Evolutionary conservation across 2,797 vertebrate genomes (phyloP), one percentile per base, ranked within the genome.

Genomic region (Nyctalus aviator): DNA sequence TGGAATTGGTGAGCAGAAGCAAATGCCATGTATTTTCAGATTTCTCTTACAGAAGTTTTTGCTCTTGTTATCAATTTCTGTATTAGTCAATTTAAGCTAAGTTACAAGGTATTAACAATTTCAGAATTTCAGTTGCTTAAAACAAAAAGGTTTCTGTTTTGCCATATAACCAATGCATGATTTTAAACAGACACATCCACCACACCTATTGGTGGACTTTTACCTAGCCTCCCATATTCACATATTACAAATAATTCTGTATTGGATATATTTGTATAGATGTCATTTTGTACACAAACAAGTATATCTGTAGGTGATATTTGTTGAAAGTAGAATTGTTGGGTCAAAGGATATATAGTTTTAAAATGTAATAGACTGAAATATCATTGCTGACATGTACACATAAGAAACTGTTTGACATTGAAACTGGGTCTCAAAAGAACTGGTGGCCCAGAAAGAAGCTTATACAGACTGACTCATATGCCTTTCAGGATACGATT

Each of bases 1-100:
- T 99, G 94, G 99, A 99, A 97, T 99, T 99, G 96, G 99, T 99
- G 66, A 99, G 99, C 3, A 71, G 57, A 73, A 83, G 30, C 46
- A 93, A 83, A 89, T 30, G 23, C 21, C 37, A 68, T 27, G 13
- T 46, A n/a, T 53, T 77, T 77, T 83, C 30, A 62, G 9, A 62
- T 94, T 73, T 85, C n/a, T 48, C n/a, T 88, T 53, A 50, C 4
- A 12, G 37, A 21, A 77, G 17, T 3, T 69, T 77, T 66, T 11
- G 27, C 12, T 79, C 21, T 85, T 57, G n/a, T 4, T 48, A 37
- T 9, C 30, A 66, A 44, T 85, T 50, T 88, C 46, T 37, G 3
- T 27, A 17, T 44, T 75, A 78, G 35, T 50, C 20, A 30, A 25
- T 13, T 69, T 88, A 62, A 90, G 20, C 57, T 23, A 62, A 73